phyloP scores from a whole-genome alignment of 2,797 vertebrate species.

The Gobionotothen gibberifrons region DNA sequence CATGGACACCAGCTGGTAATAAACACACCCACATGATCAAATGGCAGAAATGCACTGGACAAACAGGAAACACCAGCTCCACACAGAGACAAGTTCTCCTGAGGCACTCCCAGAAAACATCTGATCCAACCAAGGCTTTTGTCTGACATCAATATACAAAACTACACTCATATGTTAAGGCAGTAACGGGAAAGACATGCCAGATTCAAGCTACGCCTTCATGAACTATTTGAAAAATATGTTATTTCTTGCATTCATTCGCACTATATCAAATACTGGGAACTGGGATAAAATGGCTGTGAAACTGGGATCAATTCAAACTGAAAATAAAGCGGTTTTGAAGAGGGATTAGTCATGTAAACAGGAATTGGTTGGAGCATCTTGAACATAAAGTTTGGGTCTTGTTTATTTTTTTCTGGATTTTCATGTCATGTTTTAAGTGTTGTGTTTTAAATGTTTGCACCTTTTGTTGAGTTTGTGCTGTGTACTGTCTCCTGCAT shows the following conservation, averaged over 20 bases:
- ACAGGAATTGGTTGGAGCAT: too few relatives aligned
- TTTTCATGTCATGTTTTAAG: too few relatives aligned
- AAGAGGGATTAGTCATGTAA: too few relatives aligned
- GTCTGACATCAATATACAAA: neutral
- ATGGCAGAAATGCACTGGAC: constrained; percentile 47
- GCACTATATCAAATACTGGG: too few relatives aligned
- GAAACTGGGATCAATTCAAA: too few relatives aligned
- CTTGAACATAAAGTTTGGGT: too few relatives aligned
- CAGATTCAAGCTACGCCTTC: neutral
- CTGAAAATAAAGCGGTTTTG: too few relatives aligned
- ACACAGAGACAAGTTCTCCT: neutral
- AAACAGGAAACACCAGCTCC: constrained; percentile 71
- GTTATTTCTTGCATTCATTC: too few relatives aligned
- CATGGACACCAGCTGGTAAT: constrained; percentile 35
- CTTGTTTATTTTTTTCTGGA: too few relatives aligned
- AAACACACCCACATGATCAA: constrained; percentile 46
- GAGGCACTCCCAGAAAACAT: neutral
- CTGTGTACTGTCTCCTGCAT: too few relatives aligned
- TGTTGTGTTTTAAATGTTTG: too few relatives aligned
- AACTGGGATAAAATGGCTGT: neutral
- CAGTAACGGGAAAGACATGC: neutral
- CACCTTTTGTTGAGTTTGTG: too few relatives aligned
- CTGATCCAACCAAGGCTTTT: constrained; percentile 17
- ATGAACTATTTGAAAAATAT: neutral
- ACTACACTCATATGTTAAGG: neutral